Conservation (phyloP, 2,888 invertebrate species). For the Xylota segnis region DNA sequence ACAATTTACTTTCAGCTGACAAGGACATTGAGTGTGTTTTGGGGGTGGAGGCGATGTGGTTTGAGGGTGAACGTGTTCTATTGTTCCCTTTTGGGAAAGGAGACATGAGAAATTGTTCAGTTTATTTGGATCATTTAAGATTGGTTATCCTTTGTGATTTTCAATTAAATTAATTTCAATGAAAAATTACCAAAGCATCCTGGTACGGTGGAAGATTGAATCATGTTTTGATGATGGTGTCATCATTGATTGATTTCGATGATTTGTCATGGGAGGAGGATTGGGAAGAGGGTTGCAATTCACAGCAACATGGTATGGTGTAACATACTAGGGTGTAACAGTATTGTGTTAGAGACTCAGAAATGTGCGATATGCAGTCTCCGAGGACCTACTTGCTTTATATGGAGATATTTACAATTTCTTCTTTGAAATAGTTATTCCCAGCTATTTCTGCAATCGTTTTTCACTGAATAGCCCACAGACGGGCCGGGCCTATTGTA, state of each 20-base stretch:
- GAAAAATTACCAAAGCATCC: constrained; percentile 66
- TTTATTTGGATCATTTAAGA: constrained; percentile 77
- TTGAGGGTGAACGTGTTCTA: constrained; percentile 66
- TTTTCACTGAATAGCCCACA: too few relatives aligned
- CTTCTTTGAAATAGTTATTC: too few relatives aligned
- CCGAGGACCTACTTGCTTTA: too few relatives aligned
- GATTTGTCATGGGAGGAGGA: constrained; percentile 51
- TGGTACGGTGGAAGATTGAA: constrained; percentile 48
- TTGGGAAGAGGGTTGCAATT: constrained; percentile 18
- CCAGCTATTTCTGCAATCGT: too few relatives aligned
- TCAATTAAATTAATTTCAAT: constrained; percentile 76
- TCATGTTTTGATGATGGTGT: constrained; percentile 74
- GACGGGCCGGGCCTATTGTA: too few relatives aligned
- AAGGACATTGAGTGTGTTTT: constrained; percentile 53
- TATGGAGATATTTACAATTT: too few relatives aligned
- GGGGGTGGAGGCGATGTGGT: constrained; percentile 39
- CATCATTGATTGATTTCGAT: constrained; percentile 72
- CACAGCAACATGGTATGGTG: background rate
- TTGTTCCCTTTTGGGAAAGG: constrained; percentile 50
- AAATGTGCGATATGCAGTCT: background rate
- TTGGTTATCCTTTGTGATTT: constrained; percentile 76
- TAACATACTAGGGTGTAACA: too few relatives aligned
- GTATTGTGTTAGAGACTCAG: too few relatives aligned
- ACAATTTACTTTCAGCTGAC: constrained; percentile 69
- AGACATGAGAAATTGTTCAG: constrained; percentile 74